These are phyloP conservation scores for Verasper variegatus DNA, from an alignment of 2,113 vertebrate genomes.

Conservation along the genomic window DNA sequence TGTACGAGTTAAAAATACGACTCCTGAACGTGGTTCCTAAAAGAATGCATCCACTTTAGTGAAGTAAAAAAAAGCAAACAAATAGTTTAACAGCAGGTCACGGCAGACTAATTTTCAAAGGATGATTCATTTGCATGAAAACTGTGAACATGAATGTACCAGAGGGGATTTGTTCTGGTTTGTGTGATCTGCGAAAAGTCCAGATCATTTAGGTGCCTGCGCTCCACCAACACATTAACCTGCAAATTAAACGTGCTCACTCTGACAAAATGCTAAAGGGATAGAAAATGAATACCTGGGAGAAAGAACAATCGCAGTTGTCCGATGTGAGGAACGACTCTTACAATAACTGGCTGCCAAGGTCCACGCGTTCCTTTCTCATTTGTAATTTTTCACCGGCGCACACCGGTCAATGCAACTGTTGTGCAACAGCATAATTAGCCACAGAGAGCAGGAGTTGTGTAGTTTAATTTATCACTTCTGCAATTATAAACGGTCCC, in stretches of 20 bases:
- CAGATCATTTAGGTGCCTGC: slow-evolving; percentile 11
- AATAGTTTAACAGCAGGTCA: not conserved
- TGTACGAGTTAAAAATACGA: no score
- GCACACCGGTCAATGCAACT: slow-evolving; percentile 29
- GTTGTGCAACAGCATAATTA: slow-evolving; percentile 42
- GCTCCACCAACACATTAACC: slow-evolving; percentile 17
- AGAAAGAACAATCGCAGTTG: slow-evolving; percentile 22
- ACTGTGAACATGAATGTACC: not conserved
- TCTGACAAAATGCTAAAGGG: slow-evolving; percentile 13
- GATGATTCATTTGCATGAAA: not conserved
- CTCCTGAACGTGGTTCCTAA: not conserved
- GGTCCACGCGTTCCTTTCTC: slow-evolving; percentile 12
- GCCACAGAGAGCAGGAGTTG: slow-evolving; percentile 35
- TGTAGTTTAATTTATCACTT: slow-evolving; percentile 49
- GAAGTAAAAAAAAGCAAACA: not conserved
- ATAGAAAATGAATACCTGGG: slow-evolving; percentile 4
- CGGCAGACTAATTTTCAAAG: not conserved
- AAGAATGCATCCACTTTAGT: not conserved
- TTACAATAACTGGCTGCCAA: slow-evolving; percentile 15
- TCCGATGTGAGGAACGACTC: slow-evolving; percentile 32
- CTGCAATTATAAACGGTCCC: slow-evolving; percentile 23
- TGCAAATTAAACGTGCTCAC: slow-evolving; percentile 29
- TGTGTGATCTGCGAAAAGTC: not conserved
- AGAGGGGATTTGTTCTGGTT: not conserved
- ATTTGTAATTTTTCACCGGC: slow-evolving; percentile 12